Percentiles rank a stretch among this genome's conserved stretches.
Conservation (phyloP, 2,797 vertebrate genomes). For the Arrhamphus sclerolepis region DNA sequence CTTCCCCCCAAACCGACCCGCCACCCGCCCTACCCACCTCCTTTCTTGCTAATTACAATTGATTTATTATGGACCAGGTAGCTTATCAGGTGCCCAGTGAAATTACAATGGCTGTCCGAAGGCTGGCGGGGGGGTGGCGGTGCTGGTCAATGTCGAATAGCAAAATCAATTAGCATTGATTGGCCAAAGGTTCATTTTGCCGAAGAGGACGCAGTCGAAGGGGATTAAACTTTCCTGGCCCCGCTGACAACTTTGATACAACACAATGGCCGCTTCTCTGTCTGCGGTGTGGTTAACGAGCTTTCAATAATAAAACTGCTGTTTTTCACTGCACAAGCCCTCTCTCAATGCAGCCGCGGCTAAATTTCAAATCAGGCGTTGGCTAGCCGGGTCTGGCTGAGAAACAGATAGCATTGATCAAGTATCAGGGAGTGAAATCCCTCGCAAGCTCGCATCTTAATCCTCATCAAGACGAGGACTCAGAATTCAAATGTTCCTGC, state of each 20-base stretch:
- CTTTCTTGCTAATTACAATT: slow-evolving; percentile 97
- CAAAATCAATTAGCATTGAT: slow-evolving; percentile 99
- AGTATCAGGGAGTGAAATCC: slow-evolving; percentile 67
- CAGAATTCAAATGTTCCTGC: slow-evolving; percentile 64
- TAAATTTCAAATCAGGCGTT: slow-evolving; percentile 67
- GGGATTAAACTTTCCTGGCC: slow-evolving; percentile 91
- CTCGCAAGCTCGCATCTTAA: slow-evolving; percentile 61
- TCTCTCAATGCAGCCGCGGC: slow-evolving; percentile 34
- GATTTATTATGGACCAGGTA: slow-evolving; percentile 98
- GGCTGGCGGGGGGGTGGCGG: slow-evolving; percentile 59
- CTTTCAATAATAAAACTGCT: slow-evolving; percentile 70
- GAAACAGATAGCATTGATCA: slow-evolving; percentile 80
- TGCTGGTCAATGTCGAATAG: slow-evolving; percentile 90
- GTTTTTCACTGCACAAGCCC: slow-evolving; percentile 20
- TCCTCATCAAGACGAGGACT: slow-evolving; percentile 65
- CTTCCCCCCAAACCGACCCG: slow-evolving; percentile 44
- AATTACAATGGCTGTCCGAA: slow-evolving; percentile 93
- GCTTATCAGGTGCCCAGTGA: slow-evolving; percentile 96
- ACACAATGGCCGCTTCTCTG: slow-evolving; percentile 77
- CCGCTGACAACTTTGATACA: slow-evolving; percentile 89
- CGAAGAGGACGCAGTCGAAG: slow-evolving; percentile 86
- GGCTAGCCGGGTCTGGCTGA: slow-evolving; percentile 50
- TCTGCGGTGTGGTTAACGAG: slow-evolving; percentile 71
- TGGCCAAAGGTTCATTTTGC: slow-evolving; percentile 97
- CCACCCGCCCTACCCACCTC: slow-evolving; percentile 70